Base-by-base conservation (phyloP, 2,888 invertebrate genomes). In the Oscheius sp. region DNA sequence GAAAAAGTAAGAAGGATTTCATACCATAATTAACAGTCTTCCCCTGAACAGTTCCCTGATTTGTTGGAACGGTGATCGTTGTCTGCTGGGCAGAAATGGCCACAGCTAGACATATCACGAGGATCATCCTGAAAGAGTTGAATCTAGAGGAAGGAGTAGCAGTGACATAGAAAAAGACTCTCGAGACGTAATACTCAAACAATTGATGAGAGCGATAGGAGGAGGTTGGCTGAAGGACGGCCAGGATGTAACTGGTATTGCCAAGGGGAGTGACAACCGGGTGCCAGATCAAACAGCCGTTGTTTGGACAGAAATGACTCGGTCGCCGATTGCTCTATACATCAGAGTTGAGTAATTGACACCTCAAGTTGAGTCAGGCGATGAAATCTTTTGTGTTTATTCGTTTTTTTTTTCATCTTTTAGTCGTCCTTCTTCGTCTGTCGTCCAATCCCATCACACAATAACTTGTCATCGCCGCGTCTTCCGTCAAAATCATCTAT, bases 31-130 rank as follows among this genome's bases (percentile, higher is more conserved):
- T 62, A 1, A 78, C 63, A 2, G 49, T 44, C 30, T 71, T 69
- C 47, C 78, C 78, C 38, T 73, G 75, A 2, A 78, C 71, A 8
- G 67, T 33, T 8, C 78, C 78, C 28, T 73, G 67, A 0, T 72
- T 71, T 5, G 74, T 74, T n/a, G 70, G 68, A 1, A 75, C 78
- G 2, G 78, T 44, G 59, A 59, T 44, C 9, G n/a, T 44, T 2
- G 41, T 26, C 59, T 59, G 59, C 28, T 59, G 59, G 28, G 41
- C 59, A 5, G 20, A 22, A 30, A 28, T 44, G 9, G 22, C 12
- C n/a, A 44, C 26, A 12, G 17, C 33, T 30, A 59, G 59, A n/a
- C 6, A 41, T 28, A 44, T n/a, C 14, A 59, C 28, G 6, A 44
- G 44, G 30, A 41, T 28, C 59, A 59, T 59, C 41, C 44, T 41